Evolutionary conservation across 1,140 invertebrate species (phyloP).

Genomic region (Temnothorax longispinosus): DNA sequence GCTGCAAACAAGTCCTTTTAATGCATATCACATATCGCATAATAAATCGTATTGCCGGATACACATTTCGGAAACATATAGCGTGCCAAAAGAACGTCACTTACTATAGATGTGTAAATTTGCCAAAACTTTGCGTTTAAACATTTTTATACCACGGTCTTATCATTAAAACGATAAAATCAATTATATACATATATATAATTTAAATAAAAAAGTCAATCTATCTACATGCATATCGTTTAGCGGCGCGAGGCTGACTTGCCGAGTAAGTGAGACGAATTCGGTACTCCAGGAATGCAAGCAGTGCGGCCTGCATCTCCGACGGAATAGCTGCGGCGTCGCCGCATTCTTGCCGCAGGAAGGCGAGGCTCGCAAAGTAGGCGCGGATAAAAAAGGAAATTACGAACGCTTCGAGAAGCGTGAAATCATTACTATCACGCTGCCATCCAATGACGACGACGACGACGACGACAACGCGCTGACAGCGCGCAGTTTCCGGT

Average conservation of each 20-base stretch:
- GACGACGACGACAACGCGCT: neutral
- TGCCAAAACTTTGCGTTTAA: neutral
- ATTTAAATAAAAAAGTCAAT: neutral
- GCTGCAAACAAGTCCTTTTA: conserved; percentile 11
- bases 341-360: conserved; percentile 32
- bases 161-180: neutral
- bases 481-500: conserved; percentile 25
- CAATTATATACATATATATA: neutral
- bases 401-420: conserved; percentile 7
- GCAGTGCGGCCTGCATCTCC: conserved; percentile 1
- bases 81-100: neutral
- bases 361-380: neutral
- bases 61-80: neutral
- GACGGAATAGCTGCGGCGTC: conserved; percentile 24
- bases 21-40: neutral
- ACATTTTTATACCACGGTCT: neutral
- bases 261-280: conserved; percentile 1
- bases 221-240: neutral
- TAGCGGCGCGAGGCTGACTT: neutral
- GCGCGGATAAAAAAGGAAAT: neutral
- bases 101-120: neutral
- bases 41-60: neutral
- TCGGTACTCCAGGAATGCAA: conserved; percentile 39
- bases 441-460: neutral
- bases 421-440: conserved; percentile 12